Evolutionary conservation across 2,113 vertebrate genomes (phyloP).

Genomic region (Trochalopteron elliotii): DNA sequence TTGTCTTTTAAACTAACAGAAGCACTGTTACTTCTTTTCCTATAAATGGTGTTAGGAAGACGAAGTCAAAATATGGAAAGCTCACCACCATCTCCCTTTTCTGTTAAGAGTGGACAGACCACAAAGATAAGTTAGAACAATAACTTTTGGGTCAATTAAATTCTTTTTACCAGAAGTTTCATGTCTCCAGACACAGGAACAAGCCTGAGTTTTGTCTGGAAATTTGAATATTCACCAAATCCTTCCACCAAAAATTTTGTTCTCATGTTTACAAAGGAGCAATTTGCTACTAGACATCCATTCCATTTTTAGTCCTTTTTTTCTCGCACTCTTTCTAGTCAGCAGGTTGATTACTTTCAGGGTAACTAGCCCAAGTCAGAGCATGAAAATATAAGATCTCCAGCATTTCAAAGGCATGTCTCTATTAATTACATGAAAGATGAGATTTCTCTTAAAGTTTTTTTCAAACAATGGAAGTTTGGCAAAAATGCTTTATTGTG

Average conservation of each 20-base stretch:
- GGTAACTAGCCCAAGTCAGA: background rate
- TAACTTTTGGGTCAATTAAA: background rate
- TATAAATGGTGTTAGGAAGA: background rate
- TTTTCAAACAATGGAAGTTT: background rate
- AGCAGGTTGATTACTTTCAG: background rate
- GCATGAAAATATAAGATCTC: background rate
- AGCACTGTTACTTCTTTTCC: background rate
- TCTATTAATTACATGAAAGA: background rate
- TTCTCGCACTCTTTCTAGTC: background rate
- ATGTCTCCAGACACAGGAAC: background rate
- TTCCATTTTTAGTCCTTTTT: background rate
- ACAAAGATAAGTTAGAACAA: background rate
- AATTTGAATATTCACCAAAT: background rate
- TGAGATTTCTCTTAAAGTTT: background rate
- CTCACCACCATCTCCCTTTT: background rate
- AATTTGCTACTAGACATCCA: background rate
- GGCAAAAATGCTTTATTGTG: background rate
- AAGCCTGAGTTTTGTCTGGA: background rate
- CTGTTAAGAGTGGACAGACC: background rate
- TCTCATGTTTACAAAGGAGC: background rate
- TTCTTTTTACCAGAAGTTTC: background rate
- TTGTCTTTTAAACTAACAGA: background rate
- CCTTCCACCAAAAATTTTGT: background rate
- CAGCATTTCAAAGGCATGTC: background rate
- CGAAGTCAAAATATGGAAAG: background rate